Evolutionary conservation across 2,888 invertebrate genomes (phyloP), one percentile per base, ranked within the genome.

Genomic region (Pristionchus fissidentatus): DNA sequence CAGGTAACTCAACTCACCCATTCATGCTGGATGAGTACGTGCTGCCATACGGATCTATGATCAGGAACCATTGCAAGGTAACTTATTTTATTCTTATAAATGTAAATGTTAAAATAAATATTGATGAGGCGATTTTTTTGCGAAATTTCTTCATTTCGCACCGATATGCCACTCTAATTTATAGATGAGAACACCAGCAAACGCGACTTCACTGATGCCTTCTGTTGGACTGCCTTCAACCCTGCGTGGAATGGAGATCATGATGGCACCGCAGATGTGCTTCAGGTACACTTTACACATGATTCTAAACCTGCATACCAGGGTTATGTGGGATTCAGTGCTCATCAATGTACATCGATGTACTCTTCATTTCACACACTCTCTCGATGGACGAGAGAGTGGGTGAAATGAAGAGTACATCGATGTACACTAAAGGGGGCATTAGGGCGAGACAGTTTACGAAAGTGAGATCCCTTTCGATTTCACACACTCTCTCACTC

Each of bases 271-370:
- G 19, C 57, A 79, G 7, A 4, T 79, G 19, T 57, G 38, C 0
- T 79, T 79, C 52, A 55, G 79, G 79, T 79, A 41, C n/a, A n/a
- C 52, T 15, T n/a, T n/a, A n/a, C n/a, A n/a, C n/a, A n/a, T n/a
- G n/a, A n/a, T n/a, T n/a, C n/a, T n/a, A n/a, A n/a, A n/a, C n/a
- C n/a, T n/a, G n/a, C n/a, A n/a, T n/a, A n/a, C n/a, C n/a, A n/a
- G n/a, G n/a, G n/a, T n/a, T n/a, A n/a, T n/a, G n/a, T n/a, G n/a
- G n/a, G n/a, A n/a, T n/a, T n/a, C n/a, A n/a, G n/a, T n/a, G n/a
- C n/a, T n/a, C n/a, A n/a, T n/a, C n/a, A n/a, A 3, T 3, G 3
- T 29, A 32, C 13, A 2, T 1, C 57, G 29, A 60, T 26, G 0
- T 1, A 26, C 55, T 26, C 15, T n/a, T 52, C 19, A 52, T 19